Base-by-base conservation (phyloP, 2,888 invertebrate genomes). In the Hydrotaea diabolus region DNA sequence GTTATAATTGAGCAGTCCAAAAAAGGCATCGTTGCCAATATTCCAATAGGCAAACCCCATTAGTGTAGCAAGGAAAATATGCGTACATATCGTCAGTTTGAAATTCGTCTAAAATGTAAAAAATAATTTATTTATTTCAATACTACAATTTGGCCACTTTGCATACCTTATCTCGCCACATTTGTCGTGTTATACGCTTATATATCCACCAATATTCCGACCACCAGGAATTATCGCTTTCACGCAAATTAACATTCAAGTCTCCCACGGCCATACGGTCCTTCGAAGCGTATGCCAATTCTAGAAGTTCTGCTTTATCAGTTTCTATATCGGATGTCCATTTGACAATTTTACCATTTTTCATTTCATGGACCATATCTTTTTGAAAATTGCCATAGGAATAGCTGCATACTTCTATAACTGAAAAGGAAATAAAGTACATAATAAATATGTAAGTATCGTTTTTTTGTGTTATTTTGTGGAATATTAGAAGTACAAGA, bases 1-100 rank as follows among this genome's bases (percentile, higher is more conserved):
- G 15, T 97, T 97, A 89, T 96, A 97, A 92, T 96, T 97, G 90
- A 96, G 97, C 26, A 97, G 92, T 0, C 96, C 96, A 90, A 96
- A 96, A 0, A 96, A 95, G 0, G 95, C 97, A 87, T 97, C 96
- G 86, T 95, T 94, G 21, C 96, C 97, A 92, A 96, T 96, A 77
- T 94, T 93, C 53, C 94, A 93, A 90, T 96, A 97, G 66, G 97
- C 90, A 7, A 94, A 93, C 0, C 96, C 96, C 13, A 97, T 93
- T 11, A 96, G 93, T 7, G 95, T 89, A 0, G 95, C 96, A 53
- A 96, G 92, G 85, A 95, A 94, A 79, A 96, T 90, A 86, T 96
- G 95, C 87, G 97, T 92, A 8, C 93, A 92, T 53, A 95, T 93
- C 88, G 96, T 95, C 15, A 96, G 91, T 90, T 95, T 93, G 62